Evolutionary conservation across 2,888 invertebrate genomes (phyloP), one percentile per base, ranked within the genome.

Genomic region (Biston betularia): DNA sequence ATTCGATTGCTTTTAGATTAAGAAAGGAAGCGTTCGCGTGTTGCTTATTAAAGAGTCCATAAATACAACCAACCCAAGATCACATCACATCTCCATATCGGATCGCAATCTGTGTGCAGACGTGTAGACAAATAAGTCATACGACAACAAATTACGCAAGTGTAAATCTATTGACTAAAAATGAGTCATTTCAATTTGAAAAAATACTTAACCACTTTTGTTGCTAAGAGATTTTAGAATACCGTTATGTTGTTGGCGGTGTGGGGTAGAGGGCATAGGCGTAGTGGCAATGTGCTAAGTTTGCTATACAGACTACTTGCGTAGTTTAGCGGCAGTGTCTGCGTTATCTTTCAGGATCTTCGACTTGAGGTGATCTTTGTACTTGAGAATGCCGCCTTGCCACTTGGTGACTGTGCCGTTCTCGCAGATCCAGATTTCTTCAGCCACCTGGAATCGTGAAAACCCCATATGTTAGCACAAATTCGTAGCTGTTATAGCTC

Each of bases 361-460:
- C 66, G 95, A 96, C 85, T 98, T 98, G 74, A 99, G 95, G 86
- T 98, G 97, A 83, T 98, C 97, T 93, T 99, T 99, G 95, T 99
- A 99, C 70, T 97, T 96, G 81, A 98, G 95, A 93, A 99, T 99
- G 83, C 97, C 98, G 14, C 99, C 99, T 76, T 98, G 96, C 99
- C 99, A 99, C 90, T 99, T 99, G 35, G 98, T 99, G 62, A 98
- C 97, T 6, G 97, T 96, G 81, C 97, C 97, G 73, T 99, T 97
- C 89, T 99, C 99, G 89, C 99, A 99, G 52, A 99, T 97, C 99
- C 99, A 99, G 88, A 99, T 99, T 91, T 99, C 98, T 88, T 99
- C 97, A 10, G 99, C 99, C 42, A 99, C 99, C 99, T 99, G 82
- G 11, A 75, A 70, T 7, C 8, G 12, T 35, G 4, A 15, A 45